phyloP scores from a whole-genome alignment of 2,113 vertebrate genomes.

The Otis tarda region DNA sequence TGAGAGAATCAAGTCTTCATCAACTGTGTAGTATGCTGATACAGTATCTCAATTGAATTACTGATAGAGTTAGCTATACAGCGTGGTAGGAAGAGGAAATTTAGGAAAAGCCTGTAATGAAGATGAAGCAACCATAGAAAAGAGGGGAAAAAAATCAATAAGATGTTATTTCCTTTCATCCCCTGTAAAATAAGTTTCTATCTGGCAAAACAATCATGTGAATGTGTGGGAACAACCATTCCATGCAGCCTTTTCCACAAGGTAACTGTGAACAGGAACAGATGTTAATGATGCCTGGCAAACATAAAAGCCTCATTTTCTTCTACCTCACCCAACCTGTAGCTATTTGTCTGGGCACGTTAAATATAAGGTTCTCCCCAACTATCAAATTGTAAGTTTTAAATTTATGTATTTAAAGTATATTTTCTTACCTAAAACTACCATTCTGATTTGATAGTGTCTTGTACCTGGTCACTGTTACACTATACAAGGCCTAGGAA shows the following conservation, averaged over 20 bases:
- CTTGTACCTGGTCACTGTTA: background rate
- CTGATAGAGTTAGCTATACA: background rate
- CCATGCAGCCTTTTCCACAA: background rate
- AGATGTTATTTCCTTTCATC: background rate
- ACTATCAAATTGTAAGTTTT: background rate
- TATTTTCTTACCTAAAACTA: background rate
- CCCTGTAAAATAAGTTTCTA: background rate
- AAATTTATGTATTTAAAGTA: background rate
- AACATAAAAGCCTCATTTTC: background rate
- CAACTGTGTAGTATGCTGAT: background rate
- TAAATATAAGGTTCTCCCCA: background rate
- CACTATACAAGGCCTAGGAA: rapidly evolving
- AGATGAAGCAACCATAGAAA: background rate
- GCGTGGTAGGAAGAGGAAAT: background rate
- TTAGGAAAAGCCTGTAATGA: background rate
- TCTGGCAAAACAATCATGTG: background rate
- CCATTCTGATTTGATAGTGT: background rate
- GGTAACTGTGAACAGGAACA: background rate
- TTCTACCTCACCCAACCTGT: background rate
- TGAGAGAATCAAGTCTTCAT: background rate
- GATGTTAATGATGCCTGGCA: background rate
- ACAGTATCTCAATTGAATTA: background rate
- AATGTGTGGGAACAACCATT: background rate
- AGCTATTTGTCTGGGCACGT: background rate
- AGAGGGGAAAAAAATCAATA: background rate